Conservation (phyloP, 2,888 invertebrate species). For the Branchellion lobata region DNA sequence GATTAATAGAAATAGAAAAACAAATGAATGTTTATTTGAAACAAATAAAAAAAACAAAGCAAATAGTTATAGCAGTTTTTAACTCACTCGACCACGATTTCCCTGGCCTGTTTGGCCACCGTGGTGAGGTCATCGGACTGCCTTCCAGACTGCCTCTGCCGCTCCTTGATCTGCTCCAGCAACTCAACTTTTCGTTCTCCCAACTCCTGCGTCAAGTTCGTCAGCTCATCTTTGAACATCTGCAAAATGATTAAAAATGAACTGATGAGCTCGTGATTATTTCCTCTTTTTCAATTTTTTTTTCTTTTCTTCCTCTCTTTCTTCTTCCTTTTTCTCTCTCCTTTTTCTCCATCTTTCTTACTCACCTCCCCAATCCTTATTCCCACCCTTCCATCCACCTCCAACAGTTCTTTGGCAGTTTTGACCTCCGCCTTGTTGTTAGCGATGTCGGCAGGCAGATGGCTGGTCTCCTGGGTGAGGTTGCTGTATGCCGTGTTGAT, state of each 20-base stretch:
- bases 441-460: neutral
- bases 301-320: too few relatives aligned
- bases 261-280: too few relatives aligned
- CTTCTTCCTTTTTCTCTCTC: too few relatives aligned
- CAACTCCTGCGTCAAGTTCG: neutral
- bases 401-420: neutral
- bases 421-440: neutral
- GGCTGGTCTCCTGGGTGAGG: neutral
- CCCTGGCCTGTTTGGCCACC: constrained; percentile 20
- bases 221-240: neutral
- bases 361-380: neutral
- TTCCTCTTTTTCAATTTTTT: too few relatives aligned
- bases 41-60: too few relatives aligned
- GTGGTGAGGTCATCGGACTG: constrained; percentile 23
- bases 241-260: too few relatives aligned
- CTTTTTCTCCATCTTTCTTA: too few relatives aligned
- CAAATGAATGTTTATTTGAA: too few relatives aligned
- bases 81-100: neutral
- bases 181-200: neutral
- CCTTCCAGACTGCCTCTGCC: constrained; percentile 3
- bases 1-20: too few relatives aligned
- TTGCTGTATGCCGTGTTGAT: neutral
- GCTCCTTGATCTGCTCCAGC: neutral
- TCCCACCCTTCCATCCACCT: neutral
- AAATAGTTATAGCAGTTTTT: too few relatives aligned